phyloP scores from a whole-genome alignment of 2,797 vertebrate genomes.

The Garrulus glandarius region DNA sequence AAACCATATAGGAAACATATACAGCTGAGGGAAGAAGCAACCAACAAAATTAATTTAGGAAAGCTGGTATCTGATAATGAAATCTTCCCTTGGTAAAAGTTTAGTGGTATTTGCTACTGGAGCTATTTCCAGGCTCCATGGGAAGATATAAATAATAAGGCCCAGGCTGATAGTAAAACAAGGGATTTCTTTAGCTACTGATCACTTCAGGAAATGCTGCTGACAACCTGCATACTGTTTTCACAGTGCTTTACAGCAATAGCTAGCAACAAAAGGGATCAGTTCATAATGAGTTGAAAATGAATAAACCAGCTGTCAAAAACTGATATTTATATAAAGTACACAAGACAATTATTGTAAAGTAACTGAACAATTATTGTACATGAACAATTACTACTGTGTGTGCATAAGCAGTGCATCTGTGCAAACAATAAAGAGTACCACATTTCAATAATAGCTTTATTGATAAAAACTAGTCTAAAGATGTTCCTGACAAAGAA shows the following conservation, averaged over 20 bases:
- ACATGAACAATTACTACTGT: not conserved
- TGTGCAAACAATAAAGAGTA: not conserved
- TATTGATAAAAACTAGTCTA: not conserved
- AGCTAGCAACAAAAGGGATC: not conserved
- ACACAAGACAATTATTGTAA: not conserved
- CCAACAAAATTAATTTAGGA: not conserved
- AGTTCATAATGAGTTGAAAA: not conserved
- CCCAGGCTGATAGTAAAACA: not conserved
- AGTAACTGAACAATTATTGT: not conserved
- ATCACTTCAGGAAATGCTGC: not conserved
- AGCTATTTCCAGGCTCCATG: not conserved
- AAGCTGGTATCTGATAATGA: not conserved
- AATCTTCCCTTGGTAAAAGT: not conserved
- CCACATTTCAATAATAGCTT: not conserved
- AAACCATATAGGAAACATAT: not conserved
- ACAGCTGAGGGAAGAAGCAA: fast-evolving
- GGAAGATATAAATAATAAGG: not conserved
- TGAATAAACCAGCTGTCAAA: not conserved
- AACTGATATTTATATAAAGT: not conserved
- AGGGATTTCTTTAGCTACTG: not conserved
- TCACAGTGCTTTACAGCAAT: not conserved
- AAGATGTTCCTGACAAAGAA: not conserved
- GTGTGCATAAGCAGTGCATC: not conserved
- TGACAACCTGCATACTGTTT: not conserved
- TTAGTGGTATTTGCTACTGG: not conserved